Evolutionary conservation across 2,797 vertebrate genomes (phyloP), one percentile per base, ranked within the genome.

Genomic region (Heterohyrax brucei): DNA sequence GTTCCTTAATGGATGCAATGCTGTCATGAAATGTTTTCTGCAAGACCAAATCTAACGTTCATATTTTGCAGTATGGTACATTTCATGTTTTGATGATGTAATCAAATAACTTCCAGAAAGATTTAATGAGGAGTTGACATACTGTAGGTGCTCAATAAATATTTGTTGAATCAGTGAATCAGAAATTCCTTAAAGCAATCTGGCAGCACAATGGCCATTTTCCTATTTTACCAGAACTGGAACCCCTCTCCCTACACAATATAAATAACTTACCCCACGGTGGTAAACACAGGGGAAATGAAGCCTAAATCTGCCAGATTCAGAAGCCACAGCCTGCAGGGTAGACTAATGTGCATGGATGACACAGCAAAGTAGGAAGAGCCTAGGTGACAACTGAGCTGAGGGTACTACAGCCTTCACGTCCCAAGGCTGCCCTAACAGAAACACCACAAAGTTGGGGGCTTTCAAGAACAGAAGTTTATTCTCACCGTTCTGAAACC

Each of bases 91-190:
- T 33, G 6, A 80, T 30, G 18, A 79, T 66, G 1, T 0, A 4
- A 53, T 50, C 24, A 68, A 53, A 30, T 2, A 88, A 70, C n/a
- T 78, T 61, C 75, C 39, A 68, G 46, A 7, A 72, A 72, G 81
- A 46, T 13, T 26, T 56, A 79, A 77, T 62, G 62, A 16, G n/a
- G 75, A 18, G 28, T 80, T 81, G 46, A 13, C 53, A 56, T 66
- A 7, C 56, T 93, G 59, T 59, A n/a, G 62, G 8, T 1, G 62
- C 12, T 91, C 44, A n/a, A 62, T 39, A 93, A 33, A 26, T 70
- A 84, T 50, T 30, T 93, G 62, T 56, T 79, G 3, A 83, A 88
- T n/a, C 62, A 56, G 53, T 76, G 59, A 80, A 80, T 76, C 78
- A 80, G n/a, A 85, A 91, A 93, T 28, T 56, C 33, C n/a, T 70